These are phyloP conservation scores for Rachycentron canadum DNA, from an alignment of 2,797 vertebrate species.

Conservation along the genomic window DNA sequence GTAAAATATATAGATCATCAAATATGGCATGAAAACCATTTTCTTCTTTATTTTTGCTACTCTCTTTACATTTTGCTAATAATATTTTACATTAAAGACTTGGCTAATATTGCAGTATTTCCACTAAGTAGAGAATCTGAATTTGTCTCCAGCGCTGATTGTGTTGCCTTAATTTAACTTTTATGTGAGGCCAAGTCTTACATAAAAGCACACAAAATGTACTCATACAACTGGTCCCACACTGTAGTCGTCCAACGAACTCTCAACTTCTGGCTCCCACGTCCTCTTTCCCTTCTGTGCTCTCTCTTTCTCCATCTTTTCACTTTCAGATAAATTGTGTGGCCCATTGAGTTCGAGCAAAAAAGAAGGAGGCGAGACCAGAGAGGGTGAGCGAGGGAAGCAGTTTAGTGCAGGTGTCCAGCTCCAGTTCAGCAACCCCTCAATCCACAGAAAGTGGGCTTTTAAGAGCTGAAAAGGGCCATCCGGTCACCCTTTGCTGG, in stretches of 20 bases:
- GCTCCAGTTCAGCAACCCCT: constrained; percentile 61
- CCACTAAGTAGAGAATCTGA: not conserved
- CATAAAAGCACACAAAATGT: not conserved
- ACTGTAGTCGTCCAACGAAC: constrained; percentile 14
- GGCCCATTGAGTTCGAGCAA: constrained; percentile 54
- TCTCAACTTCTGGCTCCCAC: constrained; percentile 42
- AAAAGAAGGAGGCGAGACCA: constrained; percentile 40
- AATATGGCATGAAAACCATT: not conserved
- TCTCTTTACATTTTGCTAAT: not conserved
- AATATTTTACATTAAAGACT: not conserved
- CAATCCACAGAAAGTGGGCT: constrained; percentile 48
- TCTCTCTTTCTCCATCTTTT: constrained; percentile 45
- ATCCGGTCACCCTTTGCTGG: constrained; percentile 61
- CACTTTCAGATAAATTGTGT: constrained; percentile 59
- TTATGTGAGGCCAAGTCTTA: not conserved
- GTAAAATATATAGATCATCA: not conserved
- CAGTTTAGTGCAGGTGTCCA: constrained; percentile 76
- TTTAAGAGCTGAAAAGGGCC: constrained; percentile 77
- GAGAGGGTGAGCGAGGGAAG: constrained; percentile 42
- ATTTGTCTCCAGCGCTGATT: not conserved
- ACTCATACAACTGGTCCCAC: constrained; percentile 30
- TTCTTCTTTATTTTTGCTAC: not conserved
- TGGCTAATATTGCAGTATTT: not conserved
- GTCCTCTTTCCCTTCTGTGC: constrained; percentile 25
- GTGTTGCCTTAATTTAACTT: not conserved